phyloP scores from a whole-genome alignment of 2,888 invertebrate species.

The Erannis defoliaria region DNA sequence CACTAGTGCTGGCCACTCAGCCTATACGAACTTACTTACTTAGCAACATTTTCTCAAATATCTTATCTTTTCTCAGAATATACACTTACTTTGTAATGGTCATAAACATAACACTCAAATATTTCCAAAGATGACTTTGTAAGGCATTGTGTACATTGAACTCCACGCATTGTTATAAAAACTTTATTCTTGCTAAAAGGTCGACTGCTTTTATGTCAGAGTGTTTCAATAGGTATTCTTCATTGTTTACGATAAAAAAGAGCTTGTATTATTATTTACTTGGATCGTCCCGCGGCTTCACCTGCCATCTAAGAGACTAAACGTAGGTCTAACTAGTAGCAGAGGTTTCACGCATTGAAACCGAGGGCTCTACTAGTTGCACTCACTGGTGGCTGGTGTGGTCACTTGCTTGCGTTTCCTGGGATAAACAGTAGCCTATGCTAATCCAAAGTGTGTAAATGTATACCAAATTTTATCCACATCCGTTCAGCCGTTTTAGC shows the following conservation, averaged over 20 bases:
- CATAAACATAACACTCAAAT: conserved; percentile 15
- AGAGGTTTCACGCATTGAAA: too few relatives aligned
- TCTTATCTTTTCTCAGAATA: conserved; percentile 12
- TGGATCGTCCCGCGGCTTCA: background rate
- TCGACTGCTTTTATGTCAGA: conserved; percentile 36
- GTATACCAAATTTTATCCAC: too few relatives aligned
- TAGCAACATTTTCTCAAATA: conserved; percentile 5
- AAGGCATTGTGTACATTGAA: conserved; percentile 39
- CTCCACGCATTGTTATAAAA: conserved; percentile 47
- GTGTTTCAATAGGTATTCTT: conserved; percentile 24
- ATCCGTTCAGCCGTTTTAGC: too few relatives aligned
- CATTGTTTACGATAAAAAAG: conserved; percentile 38
- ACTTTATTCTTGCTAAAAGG: conserved; percentile 49
- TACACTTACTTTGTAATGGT: conserved; percentile 13
- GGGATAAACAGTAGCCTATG: too few relatives aligned
- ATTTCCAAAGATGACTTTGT: conserved; percentile 28
- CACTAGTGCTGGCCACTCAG: too few relatives aligned
- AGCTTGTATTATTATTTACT: conserved; percentile 1
- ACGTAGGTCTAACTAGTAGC: too few relatives aligned
- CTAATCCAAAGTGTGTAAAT: too few relatives aligned
- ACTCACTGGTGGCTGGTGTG: too few relatives aligned
- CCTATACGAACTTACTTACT: too few relatives aligned
- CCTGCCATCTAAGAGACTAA: too few relatives aligned
- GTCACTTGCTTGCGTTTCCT: too few relatives aligned
- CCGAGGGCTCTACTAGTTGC: too few relatives aligned